These are phyloP conservation scores for Tromatobia lineatoria DNA, from an alignment of 2,888 invertebrate species.

Conservation along the genomic window DNA sequence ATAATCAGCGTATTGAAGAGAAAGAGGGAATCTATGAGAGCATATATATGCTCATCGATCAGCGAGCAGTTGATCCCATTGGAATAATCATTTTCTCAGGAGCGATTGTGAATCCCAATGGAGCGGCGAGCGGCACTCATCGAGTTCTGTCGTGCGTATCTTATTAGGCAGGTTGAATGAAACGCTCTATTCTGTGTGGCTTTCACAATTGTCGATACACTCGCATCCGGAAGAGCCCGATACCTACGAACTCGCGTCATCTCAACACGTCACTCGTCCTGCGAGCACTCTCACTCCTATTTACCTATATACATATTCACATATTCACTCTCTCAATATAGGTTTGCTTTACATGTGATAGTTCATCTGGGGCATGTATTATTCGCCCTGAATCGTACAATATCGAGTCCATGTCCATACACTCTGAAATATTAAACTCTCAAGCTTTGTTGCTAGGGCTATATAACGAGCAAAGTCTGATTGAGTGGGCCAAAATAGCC, in stretches of 20 bases:
- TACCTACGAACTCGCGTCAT: constrained; percentile 27
- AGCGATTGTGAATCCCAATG: constrained; percentile 46
- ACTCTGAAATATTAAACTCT: constrained; percentile 67
- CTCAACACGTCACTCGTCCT: constrained; percentile 53
- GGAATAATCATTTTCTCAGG: constrained; percentile 58
- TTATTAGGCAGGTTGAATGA: constrained; percentile 37
- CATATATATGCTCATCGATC: constrained; percentile 29
- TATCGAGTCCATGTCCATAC: constrained; percentile 44
- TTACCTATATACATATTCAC: neutral
- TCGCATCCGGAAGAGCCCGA: constrained; percentile 25
- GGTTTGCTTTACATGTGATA: neutral
- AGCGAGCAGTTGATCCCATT: constrained; percentile 71
- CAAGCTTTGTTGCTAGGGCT: constrained; percentile 1
- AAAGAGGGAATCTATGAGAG: neutral
- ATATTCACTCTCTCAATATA: neutral
- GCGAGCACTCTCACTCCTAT: neutral
- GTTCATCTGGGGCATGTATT: neutral
- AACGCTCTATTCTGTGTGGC: constrained; percentile 18
- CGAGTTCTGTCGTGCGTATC: neutral
- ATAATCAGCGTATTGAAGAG: neutral
- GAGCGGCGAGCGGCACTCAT: constrained; percentile 37
- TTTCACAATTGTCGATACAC: constrained; percentile 53
- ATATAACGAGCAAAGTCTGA: too few species aligned
- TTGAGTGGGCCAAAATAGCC: constrained; percentile 36
- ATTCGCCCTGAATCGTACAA: constrained; percentile 41